Percentiles rank a stretch among this genome's conserved stretches.
phyloP scores from a whole-genome alignment of 1,140 invertebrate species.

The Orchestia grillus region DNA sequence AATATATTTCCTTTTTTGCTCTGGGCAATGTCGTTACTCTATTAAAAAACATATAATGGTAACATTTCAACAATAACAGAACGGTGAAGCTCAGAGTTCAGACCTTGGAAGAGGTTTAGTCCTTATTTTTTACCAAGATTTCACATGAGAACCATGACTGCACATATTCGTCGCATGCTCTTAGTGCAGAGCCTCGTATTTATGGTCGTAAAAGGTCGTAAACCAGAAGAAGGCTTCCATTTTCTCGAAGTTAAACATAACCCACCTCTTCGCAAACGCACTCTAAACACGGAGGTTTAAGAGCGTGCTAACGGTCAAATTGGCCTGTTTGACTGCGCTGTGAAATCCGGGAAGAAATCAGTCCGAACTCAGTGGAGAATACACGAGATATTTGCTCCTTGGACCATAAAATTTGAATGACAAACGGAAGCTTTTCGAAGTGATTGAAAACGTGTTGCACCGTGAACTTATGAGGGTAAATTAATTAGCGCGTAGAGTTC shows the following conservation, averaged over 20 bases:
- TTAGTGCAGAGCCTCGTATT: not conserved
- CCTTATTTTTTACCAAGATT: not conserved
- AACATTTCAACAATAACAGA: not conserved
- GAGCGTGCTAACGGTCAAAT: not conserved
- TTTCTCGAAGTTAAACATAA: slow-evolving; percentile 10
- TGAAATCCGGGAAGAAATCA: not conserved
- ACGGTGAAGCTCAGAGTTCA: not conserved
- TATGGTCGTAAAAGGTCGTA: not conserved
- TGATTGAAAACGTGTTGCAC: not conserved
- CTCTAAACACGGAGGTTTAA: not conserved
- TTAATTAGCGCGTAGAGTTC: not conserved
- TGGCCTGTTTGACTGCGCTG: not conserved
- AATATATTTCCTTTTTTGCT: not conserved
- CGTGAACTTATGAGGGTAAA: not conserved
- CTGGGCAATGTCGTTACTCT: not conserved
- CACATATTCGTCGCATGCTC: not conserved
- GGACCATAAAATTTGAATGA: not conserved
- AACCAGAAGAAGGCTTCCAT: not conserved
- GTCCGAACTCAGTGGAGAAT: not conserved
- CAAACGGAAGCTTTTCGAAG: not conserved
- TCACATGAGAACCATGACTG: not conserved
- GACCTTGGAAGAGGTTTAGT: not conserved
- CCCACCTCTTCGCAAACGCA: not conserved
- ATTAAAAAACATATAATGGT: not conserved
- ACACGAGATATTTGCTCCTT: not conserved